phyloP scores from a whole-genome alignment of 2,888 invertebrate species.

The Troilus luridus region DNA sequence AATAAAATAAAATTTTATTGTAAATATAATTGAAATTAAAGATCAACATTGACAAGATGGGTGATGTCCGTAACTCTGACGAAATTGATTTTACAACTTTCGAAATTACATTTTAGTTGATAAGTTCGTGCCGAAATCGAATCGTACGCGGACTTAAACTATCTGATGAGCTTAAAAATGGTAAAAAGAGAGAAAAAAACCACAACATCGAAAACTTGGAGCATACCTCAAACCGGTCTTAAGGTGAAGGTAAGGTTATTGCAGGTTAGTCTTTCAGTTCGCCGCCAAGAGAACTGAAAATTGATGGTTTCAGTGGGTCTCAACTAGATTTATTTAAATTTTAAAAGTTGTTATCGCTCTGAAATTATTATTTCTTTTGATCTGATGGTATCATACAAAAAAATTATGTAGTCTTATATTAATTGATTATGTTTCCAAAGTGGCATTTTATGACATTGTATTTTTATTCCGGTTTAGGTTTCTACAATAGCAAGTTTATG shows the following conservation, averaged over 20 bases:
- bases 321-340: not conserved
- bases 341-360: not conserved
- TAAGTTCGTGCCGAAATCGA: not conserved
- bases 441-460: not conserved
- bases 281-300: conserved; percentile 32
- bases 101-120: not conserved
- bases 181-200: not conserved
- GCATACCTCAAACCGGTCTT: conserved; percentile 49
- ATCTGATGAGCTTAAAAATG: conserved; percentile 9
- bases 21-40: no score
- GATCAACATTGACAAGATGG: no score
- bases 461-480: not conserved
- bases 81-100: no score
- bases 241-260: conserved; percentile 24
- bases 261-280: conserved; percentile 35
- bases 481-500: no score
- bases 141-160: not conserved
- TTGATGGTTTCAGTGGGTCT: not conserved
- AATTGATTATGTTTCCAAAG: not conserved
- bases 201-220: conserved; percentile 17
- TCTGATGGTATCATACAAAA: not conserved
- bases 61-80: no score
- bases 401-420: not conserved
- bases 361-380: not conserved
- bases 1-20: no score